Percentiles rank a stretch among this genome's conserved stretches.
Evolutionary conservation across 2,113 vertebrate genomes (phyloP).

Genomic region (Catharus bicknelli): DNA sequence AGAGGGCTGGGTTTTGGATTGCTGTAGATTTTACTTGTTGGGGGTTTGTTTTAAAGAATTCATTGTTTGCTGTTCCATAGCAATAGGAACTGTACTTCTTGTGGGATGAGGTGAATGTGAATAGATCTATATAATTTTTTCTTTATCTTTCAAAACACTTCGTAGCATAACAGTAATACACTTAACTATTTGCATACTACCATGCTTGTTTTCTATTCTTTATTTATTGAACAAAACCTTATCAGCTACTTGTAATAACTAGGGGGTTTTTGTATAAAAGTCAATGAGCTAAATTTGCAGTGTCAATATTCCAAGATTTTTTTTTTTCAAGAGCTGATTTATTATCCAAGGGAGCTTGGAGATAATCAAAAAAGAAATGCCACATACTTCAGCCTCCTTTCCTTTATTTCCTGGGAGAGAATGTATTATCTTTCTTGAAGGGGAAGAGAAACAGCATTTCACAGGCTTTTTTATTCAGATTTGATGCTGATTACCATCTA

Average conservation of each 20-base stretch:
- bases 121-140: neutral
- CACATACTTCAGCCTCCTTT: neutral
- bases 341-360: neutral
- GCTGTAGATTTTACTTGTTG: neutral
- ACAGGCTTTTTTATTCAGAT: neutral
- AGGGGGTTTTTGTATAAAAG: neutral
- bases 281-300: neutral
- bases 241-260: neutral
- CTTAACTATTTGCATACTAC: neutral
- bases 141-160: neutral
- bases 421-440: neutral
- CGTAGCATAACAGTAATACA: neutral
- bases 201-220: neutral
- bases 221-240: neutral
- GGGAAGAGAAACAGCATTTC: neutral
- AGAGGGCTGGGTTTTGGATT: neutral
- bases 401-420: neutral
- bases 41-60: accelerated
- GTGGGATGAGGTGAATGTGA: neutral
- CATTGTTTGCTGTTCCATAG: neutral
- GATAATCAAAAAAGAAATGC: neutral
- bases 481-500: neutral
- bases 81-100: neutral
- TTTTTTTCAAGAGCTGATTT: neutral
- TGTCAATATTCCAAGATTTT: neutral